Evolutionary conservation across 2,797 vertebrate species (phyloP), one percentile per base, ranked within the genome.

Genomic region (Phoxinus dragarum): DNA sequence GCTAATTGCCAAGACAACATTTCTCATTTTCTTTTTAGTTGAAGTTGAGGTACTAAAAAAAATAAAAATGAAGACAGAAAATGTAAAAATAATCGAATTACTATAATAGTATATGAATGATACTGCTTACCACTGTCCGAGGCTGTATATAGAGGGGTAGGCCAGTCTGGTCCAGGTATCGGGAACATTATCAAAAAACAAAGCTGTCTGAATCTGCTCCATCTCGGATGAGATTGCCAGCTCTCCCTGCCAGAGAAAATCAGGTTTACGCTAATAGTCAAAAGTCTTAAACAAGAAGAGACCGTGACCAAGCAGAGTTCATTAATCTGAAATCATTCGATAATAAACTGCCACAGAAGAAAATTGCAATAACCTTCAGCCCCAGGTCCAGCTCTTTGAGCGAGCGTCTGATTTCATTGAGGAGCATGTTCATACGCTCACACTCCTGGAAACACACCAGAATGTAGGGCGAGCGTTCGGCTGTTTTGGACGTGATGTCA

Each of bases 211-310:
- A 89, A 97, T 95, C 95, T 96, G 96, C 93, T 98, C 96, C 95
- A 97, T 98, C 95, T 97, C 96, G 77, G 95, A 96, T 91, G 97
- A 98, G 93, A 99, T 96, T 90, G 98, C 97, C 94, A 99, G 95
- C 93, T 99, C 97, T 90, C 97, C 98, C 97, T 98, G 95, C 94
- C 94, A 95, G 6, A 12, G 19, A 85, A 27, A 61, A 61, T 34
- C 17, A 34, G 16, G 64, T 8, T 66, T 17, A 16, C 1, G 3
- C 14, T 34, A 66, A 66, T 31, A 17, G 14, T 66, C 14, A 34
- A 66, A 66, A 47, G 44, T 64, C 31, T 31, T 44, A 81, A 61
- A 76, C 36, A 74, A 40, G 1, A 34, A 27, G 27, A 47, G 23
- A 2, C 21, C 1, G 52, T 36, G 69, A 52, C 49, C 54, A 83